Conservation (phyloP, 2,797 vertebrate genomes). For the Alfaro cultratus region DNA sequence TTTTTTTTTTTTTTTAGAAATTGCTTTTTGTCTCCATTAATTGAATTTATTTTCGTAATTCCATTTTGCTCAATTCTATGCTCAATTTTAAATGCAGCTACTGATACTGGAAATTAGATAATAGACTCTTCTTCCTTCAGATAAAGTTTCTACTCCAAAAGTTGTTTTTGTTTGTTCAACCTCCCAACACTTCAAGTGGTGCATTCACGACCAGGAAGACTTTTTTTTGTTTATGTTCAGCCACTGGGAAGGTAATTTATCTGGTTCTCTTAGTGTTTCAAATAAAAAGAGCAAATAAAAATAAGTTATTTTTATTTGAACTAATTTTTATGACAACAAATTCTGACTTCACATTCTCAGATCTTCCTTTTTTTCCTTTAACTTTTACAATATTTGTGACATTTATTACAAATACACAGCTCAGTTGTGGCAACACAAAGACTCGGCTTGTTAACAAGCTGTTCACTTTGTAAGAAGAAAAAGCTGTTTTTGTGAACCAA, state of each 20-base stretch:
- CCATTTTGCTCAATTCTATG: not conserved
- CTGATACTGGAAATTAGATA: not conserved
- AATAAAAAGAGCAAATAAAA: too few species aligned
- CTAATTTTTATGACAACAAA: not conserved
- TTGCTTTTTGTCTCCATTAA: too few species aligned
- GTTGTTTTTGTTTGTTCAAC: not conserved
- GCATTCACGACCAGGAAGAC: not conserved
- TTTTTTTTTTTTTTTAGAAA: too few species aligned
- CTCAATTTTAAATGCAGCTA: not conserved
- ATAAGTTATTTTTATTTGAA: not conserved
- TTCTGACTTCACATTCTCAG: not conserved
- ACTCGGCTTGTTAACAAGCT: not conserved
- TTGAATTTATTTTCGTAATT: not conserved
- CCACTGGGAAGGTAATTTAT: not conserved
- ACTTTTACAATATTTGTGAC: not conserved
- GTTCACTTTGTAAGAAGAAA: not conserved
- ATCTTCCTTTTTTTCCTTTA: not conserved
- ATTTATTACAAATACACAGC: not conserved
- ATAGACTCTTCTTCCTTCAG: not conserved
- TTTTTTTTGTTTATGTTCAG: not conserved
- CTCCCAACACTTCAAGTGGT: not conserved
- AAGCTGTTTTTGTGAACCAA: conserved; percentile 36
- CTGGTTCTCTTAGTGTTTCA: not conserved
- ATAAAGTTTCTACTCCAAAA: not conserved
- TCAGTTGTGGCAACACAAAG: not conserved